A percentile compares a stretch with the other conserved stretches of the same genome.
Evolutionary conservation across 2,113 vertebrate species (phyloP).

Genomic region (Archocentrus centrarchus): DNA sequence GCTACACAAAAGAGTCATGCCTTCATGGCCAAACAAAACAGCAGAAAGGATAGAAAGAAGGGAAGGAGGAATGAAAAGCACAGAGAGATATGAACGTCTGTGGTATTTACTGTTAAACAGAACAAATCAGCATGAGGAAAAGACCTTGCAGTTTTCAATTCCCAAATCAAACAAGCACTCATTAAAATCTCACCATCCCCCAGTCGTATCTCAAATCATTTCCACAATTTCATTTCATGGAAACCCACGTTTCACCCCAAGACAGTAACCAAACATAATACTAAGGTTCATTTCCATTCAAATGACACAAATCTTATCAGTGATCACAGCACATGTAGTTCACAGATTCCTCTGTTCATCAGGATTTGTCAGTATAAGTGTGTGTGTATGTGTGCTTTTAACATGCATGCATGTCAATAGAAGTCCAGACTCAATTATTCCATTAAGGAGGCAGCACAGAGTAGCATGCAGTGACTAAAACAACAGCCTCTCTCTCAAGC

Average conservation of each 20-base stretch:
- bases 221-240: slow-evolving; percentile 73
- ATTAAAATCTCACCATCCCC: slow-evolving; percentile 65
- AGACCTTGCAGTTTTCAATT: slow-evolving; percentile 75
- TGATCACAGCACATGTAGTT: slow-evolving; percentile 58
- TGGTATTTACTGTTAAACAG: slow-evolving; percentile 54
- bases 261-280: slow-evolving; percentile 72
- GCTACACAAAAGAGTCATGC: slow-evolving; percentile 22
- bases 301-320: slow-evolving; percentile 79
- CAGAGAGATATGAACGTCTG: not conserved
- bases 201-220: slow-evolving; percentile 66
- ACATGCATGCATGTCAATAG: slow-evolving; percentile 66
- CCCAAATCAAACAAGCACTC: slow-evolving; percentile 82
- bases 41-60: not conserved
- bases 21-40: slow-evolving; percentile 26
- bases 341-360: slow-evolving; percentile 41
- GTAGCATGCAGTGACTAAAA: slow-evolving; percentile 65
- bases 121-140: slow-evolving; percentile 56
- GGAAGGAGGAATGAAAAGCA: not conserved
- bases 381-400: slow-evolving; percentile 14
- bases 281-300: slow-evolving; percentile 81
- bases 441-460: slow-evolving; percentile 70
- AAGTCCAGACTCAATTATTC: slow-evolving; percentile 77
- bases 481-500: slow-evolving; percentile 64
- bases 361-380: slow-evolving; percentile 38
- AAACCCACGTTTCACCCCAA: slow-evolving; percentile 70